Evolutionary conservation across 2,113 vertebrate genomes (phyloP).

Genomic region (Nothobranchius furzeri): DNA sequence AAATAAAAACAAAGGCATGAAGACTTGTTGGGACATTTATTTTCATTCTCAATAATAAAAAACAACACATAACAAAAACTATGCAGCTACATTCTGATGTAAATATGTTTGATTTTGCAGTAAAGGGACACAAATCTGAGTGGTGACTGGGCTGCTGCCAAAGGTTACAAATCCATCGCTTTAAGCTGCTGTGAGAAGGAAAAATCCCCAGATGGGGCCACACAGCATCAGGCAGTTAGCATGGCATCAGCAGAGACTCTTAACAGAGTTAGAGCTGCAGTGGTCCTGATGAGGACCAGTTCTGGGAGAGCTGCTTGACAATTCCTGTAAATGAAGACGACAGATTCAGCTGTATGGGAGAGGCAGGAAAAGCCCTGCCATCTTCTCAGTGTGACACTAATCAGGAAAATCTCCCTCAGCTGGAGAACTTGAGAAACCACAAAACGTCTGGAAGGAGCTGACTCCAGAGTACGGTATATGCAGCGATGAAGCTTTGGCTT

Average conservation of each 20-base stretch:
- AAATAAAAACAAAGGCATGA: constrained; percentile 61
- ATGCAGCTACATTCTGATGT: constrained; percentile 15
- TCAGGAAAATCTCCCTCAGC: constrained; percentile 67
- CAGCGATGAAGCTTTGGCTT: too few relatives aligned
- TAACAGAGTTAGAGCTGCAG: constrained; percentile 69
- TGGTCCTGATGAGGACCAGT: constrained; percentile 50
- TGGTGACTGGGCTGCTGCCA: constrained; percentile 22
- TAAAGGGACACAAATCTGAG: constrained; percentile 34
- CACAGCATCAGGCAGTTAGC: constrained; percentile 45
- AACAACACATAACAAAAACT: constrained; percentile 3
- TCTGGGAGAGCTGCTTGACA: constrained; percentile 45
- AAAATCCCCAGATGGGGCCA: neutral
- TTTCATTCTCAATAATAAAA: constrained; percentile 22
- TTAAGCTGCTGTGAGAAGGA: constrained; percentile 16
- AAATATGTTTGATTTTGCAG: constrained; percentile 40
- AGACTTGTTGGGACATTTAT: constrained; percentile 55
- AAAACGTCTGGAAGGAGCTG: neutral
- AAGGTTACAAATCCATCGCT: constrained; percentile 19
- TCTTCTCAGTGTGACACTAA: constrained; percentile 57
- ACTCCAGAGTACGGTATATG: too few relatives aligned
- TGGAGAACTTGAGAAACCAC: constrained; percentile 64
- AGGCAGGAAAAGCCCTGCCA: constrained; percentile 5
- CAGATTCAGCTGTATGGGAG: constrained; percentile 19
- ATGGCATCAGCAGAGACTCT: constrained; percentile 55
- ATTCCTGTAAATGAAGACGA: constrained; percentile 24